Base-by-base conservation (phyloP, 2,797 vertebrate species). In the Merluccius polli region DNA sequence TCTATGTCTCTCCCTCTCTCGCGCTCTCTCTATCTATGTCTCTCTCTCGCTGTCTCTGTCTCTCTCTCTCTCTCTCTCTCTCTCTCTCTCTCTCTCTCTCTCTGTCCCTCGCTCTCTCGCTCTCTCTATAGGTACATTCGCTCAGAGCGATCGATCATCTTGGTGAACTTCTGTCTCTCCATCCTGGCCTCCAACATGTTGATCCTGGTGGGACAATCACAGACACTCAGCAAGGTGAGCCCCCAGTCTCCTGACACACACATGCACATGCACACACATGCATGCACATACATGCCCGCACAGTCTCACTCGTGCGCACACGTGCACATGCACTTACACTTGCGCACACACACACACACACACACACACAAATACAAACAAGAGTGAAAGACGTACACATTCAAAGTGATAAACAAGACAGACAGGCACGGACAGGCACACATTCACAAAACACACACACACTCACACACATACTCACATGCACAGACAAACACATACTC, bases 101-200 rank as follows among this genome's bases (percentile, higher is more conserved):
- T 59, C 52, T 59, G 1, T 33, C 63, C 59, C 74, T 63, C 35
- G 9, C 0, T 0, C 59, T 74, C n/a, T 32, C 72, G 70, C 81
- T 72, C 80, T 63, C 18, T 10, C 0, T 73, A 30, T 81, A 99
- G 97, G 92, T 99, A 98, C 79, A 99, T 99, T 84, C 97, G 97
- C 38, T 99, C 98, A 0, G 97, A 99, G 89, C 96, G 97, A 86
- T 98, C 97, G 83, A 98, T 99, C 92, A 99, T 99, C 87, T 88
- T 99, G 86, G 95, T 99, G 90, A 99, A 99, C 84, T 99, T 99
- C 86, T 99, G 98, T 77, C 87, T 99, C 90, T 99, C 98, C 88
- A 98, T 99, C 90, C 89, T 99, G 93, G 97, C 98, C 77, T 99
- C 98, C 89, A 99, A 99, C 77, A 86, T 99, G 89, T 92, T 99